These are phyloP conservation scores for Pachydiplax longipennis DNA, from an alignment of 2,888 invertebrate genomes.

Conservation along the genomic window DNA sequence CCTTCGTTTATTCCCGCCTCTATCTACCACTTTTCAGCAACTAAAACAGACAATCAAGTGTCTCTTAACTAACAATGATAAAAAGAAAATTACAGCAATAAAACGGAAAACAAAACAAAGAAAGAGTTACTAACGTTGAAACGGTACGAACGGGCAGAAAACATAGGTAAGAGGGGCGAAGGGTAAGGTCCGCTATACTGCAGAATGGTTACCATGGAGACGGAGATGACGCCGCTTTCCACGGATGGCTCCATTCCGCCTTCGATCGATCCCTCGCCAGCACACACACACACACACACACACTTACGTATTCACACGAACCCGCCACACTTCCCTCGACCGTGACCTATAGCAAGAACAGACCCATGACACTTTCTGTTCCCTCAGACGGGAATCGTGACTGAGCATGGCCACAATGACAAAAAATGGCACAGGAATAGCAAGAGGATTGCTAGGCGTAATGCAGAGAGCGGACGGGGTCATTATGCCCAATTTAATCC, in stretches of 20 bases:
- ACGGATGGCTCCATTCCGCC: neutral
- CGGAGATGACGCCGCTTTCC: slow-evolving; percentile 13
- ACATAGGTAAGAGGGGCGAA: neutral
- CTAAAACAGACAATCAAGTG: too few species aligned
- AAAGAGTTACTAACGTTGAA: neutral
- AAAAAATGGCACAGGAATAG: neutral
- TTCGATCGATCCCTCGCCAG: neutral
- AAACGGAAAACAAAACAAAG: too few species aligned
- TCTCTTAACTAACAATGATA: too few species aligned
- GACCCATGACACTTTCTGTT: neutral
- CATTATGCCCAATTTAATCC: too few species aligned
- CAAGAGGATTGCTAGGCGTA: neutral
- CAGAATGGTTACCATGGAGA: slow-evolving; percentile 14
- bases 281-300: neutral
- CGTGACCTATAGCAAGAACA: neutral
- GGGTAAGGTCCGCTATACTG: neutral
- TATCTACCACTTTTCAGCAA: too few species aligned
- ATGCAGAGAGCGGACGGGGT: neutral
- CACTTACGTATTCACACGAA: neutral
- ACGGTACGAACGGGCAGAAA: neutral
- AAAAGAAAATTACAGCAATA: too few species aligned
- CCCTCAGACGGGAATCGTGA: neutral
- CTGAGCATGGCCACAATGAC: neutral
- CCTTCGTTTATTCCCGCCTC: too few species aligned
- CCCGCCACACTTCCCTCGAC: neutral